Conservation (phyloP, 2,797 vertebrate species). For the Anguilla megastoma region DNA sequence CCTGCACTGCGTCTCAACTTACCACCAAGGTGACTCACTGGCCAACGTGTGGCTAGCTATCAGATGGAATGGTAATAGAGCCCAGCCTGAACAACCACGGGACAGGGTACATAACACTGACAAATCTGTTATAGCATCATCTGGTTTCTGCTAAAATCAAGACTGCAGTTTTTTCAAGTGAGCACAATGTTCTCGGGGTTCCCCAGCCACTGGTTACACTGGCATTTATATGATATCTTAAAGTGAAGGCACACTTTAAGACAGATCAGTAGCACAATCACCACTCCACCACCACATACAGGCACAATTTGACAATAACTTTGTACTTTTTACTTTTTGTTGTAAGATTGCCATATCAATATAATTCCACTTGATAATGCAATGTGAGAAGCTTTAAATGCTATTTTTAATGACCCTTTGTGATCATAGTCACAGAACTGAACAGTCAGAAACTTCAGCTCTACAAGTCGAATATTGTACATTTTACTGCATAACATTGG, state of each 20-base stretch:
- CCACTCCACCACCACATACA: too few species aligned
- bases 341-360: too few species aligned
- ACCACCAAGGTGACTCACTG: neutral
- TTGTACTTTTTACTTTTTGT: too few species aligned
- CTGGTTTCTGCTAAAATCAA: neutral
- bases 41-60: neutral
- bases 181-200: neutral
- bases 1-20: conserved; percentile 12
- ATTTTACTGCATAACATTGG: too few species aligned
- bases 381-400: too few species aligned
- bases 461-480: too few species aligned
- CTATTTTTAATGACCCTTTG: too few species aligned
- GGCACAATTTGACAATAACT: too few species aligned
- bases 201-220: neutral
- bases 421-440: too few species aligned
- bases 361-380: too few species aligned
- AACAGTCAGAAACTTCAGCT: too few species aligned
- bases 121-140: neutral
- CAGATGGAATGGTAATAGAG: neutral
- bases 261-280: neutral
- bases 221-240: neutral
- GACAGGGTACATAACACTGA: neutral
- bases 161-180: neutral
- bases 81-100: neutral
- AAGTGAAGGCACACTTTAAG: neutral